Percentiles rank a stretch among this genome's conserved stretches.
Conservation (phyloP, 2,113 vertebrate genomes). For the Corydoras sp. region DNA sequence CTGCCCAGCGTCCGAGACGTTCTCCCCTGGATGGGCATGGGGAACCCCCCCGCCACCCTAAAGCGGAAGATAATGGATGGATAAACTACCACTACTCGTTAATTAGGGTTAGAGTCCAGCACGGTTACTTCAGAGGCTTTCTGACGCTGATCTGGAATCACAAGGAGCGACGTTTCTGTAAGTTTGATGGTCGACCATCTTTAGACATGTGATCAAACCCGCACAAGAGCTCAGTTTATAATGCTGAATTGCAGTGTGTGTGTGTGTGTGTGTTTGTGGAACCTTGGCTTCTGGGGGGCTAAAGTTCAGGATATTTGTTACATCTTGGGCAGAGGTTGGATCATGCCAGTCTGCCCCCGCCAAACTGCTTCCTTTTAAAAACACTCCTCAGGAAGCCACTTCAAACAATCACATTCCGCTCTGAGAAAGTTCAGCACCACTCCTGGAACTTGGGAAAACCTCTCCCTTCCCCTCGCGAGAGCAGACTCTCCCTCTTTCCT, state of each 20-base stretch:
- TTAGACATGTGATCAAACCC: no score
- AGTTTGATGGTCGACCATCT: no score
- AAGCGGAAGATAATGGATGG: no score
- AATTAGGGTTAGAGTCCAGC: no score
- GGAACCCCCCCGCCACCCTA: no score
- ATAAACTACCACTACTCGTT: no score
- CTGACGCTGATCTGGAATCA: no score
- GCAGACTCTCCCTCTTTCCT: constrained; percentile 6
- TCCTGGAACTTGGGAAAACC: constrained; percentile 51
- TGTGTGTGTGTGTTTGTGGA: background rate
- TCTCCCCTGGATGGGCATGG: no score
- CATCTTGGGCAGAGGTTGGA: constrained; percentile 38
- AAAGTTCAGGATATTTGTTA: constrained; percentile 29
- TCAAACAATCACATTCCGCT: constrained; percentile 52
- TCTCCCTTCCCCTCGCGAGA: constrained; percentile 51
- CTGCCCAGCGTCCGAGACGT: no score
- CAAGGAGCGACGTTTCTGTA: no score
- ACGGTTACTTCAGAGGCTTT: no score
- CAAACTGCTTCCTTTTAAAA: constrained; percentile 49
- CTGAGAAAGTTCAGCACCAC: constrained; percentile 45
- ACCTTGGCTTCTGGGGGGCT: constrained; percentile 9
- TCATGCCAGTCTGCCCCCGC: constrained; percentile 41
- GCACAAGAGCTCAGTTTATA: no score
- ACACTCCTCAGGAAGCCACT: constrained; percentile 54
- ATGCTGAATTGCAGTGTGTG: background rate